Evolutionary conservation across 2,888 invertebrate genomes (phyloP).

Genomic region (Euplexia lucipara): DNA sequence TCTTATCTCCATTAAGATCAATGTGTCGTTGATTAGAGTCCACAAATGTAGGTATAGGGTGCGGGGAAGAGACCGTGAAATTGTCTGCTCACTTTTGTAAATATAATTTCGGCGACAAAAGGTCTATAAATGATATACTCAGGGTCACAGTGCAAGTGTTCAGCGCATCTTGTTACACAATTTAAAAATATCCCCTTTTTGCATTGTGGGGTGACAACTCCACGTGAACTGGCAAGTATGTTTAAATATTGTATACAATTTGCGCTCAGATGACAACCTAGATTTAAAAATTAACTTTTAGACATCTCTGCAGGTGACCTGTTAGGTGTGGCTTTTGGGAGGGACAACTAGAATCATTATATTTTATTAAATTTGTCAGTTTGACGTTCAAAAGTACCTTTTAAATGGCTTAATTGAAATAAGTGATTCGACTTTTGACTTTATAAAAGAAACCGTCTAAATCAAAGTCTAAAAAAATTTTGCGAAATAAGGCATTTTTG

Average conservation of each 20-base stretch:
- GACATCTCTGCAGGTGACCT: not conserved
- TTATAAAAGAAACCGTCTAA: no score
- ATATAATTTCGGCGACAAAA: conserved; percentile 91
- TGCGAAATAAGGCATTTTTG: not conserved
- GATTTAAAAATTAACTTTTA: not conserved
- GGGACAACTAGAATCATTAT: no score
- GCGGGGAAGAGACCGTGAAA: conserved; percentile 90
- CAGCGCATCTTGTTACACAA: conserved; percentile 82
- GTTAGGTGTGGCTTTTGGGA: no score
- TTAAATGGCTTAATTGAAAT: no score
- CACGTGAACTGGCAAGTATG: conserved; percentile 4
- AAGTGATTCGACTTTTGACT: no score
- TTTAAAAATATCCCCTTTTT: conserved; percentile 77
- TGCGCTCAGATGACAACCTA: not conserved
- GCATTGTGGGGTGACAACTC: conserved; percentile 56
- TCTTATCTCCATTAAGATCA: conserved; percentile 76
- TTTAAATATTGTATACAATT: not conserved
- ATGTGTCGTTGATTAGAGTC: conserved; percentile 86
- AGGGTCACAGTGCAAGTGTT: conserved; percentile 85
- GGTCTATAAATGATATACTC: conserved; percentile 90
- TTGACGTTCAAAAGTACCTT: no score
- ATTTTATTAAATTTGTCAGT: no score
- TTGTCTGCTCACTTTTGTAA: conserved; percentile 91
- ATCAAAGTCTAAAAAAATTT: no score
- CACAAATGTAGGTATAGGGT: conserved; percentile 77